A percentile compares a stretch with the other conserved stretches of the same genome.
Evolutionary conservation across 2,888 invertebrate species (phyloP).

Genomic region (Globia sparganii): DNA sequence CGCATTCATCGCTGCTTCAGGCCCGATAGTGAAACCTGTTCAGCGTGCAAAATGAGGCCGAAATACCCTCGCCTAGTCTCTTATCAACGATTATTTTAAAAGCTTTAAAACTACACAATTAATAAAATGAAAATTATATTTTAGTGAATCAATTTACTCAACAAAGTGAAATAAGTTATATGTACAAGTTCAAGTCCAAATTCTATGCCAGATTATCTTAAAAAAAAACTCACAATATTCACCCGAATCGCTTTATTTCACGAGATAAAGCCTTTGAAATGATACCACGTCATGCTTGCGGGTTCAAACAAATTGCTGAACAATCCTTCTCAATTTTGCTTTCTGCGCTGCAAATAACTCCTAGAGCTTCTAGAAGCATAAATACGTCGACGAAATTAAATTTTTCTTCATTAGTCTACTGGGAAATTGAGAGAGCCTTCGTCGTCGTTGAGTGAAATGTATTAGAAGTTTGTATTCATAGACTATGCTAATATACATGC

Average conservation of each 20-base stretch:
- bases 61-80: constrained; percentile 45
- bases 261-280: constrained; percentile 65
- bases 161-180: constrained; percentile 21
- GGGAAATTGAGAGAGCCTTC: constrained; percentile 50
- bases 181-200: constrained; percentile 15
- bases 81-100: constrained; percentile 60
- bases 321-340: constrained; percentile 57
- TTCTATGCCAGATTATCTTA: constrained; percentile 15
- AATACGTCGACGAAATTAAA: constrained; percentile 52
- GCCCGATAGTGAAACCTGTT: constrained; percentile 64
- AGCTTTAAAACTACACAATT: constrained; percentile 39
- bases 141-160: constrained; percentile 10
- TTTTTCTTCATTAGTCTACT: constrained; percentile 54
- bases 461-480: constrained; percentile 57
- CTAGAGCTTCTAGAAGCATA: constrained; percentile 39
- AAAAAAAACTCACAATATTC: constrained; percentile 29
- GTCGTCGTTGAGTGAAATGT: constrained; percentile 41
- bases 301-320: constrained; percentile 54
- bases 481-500: constrained; percentile 54
- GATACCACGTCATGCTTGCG: constrained; percentile 67
- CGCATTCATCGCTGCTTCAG: constrained; percentile 42
- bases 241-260: constrained; percentile 48
- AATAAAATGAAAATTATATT: constrained; percentile 35
- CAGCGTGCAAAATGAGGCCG: constrained; percentile 62
- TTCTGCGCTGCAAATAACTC: constrained; percentile 37